Percentiles rank a stretch among this genome's conserved stretches.
phyloP scores from a whole-genome alignment of 2,888 invertebrate genomes.

The Endomychus coccineus region DNA sequence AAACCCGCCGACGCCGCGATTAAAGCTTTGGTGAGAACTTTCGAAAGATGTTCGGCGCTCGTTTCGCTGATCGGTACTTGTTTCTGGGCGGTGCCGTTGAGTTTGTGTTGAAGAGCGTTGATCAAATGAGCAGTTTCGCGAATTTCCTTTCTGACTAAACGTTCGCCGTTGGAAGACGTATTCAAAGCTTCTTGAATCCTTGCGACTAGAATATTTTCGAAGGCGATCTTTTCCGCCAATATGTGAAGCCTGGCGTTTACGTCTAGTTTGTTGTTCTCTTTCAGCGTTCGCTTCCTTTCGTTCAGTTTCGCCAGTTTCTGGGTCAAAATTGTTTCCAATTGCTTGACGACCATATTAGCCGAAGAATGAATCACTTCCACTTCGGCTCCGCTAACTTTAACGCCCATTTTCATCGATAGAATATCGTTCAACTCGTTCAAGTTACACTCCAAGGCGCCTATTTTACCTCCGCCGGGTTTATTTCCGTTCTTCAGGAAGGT shows the following conservation, averaged over 20 bases:
- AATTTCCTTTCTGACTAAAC: conserved; percentile 61
- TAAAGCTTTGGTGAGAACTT: conserved; percentile 66
- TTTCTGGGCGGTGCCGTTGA: conserved; percentile 49
- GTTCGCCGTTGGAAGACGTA: conserved; percentile 32
- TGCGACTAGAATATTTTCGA: conserved; percentile 59
- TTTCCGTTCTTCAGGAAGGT: conserved; percentile 56
- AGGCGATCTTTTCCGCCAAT: conserved; percentile 72
- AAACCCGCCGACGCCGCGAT: conserved; percentile 36
- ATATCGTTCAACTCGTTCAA: conserved; percentile 56
- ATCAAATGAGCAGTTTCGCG: conserved; percentile 71
- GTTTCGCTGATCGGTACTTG: conserved; percentile 41
- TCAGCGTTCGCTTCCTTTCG: conserved; percentile 57
- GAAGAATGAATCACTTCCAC: conserved; percentile 50
- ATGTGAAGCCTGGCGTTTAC: conserved; percentile 61
- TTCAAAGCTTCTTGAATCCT: conserved; percentile 59
- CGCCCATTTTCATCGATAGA: conserved; percentile 52
- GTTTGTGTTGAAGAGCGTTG: conserved; percentile 60
- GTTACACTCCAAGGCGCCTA: conserved; percentile 58
- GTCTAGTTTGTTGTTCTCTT: conserved; percentile 61
- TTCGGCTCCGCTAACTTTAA: conserved; percentile 45
- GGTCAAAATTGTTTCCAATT: conserved; percentile 60
- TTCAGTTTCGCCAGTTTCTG: conserved; percentile 63
- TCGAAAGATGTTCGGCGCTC: conserved; percentile 63
- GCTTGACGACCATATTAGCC: conserved; percentile 53
- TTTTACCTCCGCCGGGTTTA: conserved; percentile 57